These are phyloP conservation scores for Lacerta bilineata DNA, from an alignment of 2,797 vertebrate genomes.

Conservation along the genomic window DNA sequence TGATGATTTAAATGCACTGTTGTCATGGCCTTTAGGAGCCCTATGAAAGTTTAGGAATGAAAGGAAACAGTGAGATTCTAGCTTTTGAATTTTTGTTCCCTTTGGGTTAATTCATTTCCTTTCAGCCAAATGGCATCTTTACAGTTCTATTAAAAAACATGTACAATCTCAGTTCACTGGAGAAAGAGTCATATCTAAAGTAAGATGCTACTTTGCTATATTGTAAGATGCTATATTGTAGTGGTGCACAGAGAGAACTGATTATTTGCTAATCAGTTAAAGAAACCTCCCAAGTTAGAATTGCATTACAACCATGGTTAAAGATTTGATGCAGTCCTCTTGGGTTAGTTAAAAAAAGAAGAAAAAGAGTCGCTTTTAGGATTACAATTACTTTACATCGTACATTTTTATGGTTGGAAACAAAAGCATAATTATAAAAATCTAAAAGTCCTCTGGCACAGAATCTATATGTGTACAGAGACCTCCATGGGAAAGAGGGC, in stretches of 20 bases:
- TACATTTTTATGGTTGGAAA: background rate
- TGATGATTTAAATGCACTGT: background rate
- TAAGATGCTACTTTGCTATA: constrained; percentile 25
- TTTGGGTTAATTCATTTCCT: background rate
- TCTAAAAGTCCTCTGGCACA: no score
- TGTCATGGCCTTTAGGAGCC: constrained; percentile 2
- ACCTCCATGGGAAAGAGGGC: no score
- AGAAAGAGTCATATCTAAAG: constrained; percentile 4
- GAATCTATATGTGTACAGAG: no score
- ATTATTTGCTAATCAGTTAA: background rate
- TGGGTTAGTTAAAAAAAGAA: background rate
- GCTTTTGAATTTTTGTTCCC: background rate
- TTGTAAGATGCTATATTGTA: no score
- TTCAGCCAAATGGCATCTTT: constrained; percentile 19
- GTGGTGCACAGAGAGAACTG: background rate
- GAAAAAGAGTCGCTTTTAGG: background rate
- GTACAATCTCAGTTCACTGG: constrained; percentile 9
- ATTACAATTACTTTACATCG: background rate
- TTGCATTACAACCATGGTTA: background rate
- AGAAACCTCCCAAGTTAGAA: background rate
- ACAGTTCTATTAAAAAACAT: constrained; percentile 11
- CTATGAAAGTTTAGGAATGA: background rate
- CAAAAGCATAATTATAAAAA: background rate
- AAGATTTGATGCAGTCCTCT: background rate
- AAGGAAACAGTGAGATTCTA: background rate